Evolutionary conservation across 2,797 vertebrate genomes (phyloP), one percentile per base, ranked within the genome.

Genomic region (Babyrousa celebensis): DNA sequence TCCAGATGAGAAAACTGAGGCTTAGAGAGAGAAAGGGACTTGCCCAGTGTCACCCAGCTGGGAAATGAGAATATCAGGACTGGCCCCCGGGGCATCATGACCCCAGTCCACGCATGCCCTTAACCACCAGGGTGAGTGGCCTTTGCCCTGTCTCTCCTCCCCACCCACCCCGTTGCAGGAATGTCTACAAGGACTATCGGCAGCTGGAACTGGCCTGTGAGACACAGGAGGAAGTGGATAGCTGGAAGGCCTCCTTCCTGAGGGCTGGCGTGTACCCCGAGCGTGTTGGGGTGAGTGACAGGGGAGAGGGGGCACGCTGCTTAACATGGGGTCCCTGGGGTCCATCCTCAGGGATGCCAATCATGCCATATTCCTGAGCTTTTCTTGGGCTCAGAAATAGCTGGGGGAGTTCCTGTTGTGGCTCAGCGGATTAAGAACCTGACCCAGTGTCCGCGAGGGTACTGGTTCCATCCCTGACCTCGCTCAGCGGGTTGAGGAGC

Each of bases 171-270:
- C 92, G 23, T 29, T 84, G 58, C 98, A 99, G 99, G 98, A 99
- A 99, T 27, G 99, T 99, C 98, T 99, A 99, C 97, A 99, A 99
- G 98, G 99, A 99, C 97, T 99, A 99, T 96, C 98, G 99, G 97
- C 99, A 99, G 98, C 99, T 99, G 98, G 99, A 99, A 98, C 97
- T 99, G 98, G 99, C 99, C 94, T 99, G 99, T 58, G 99, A 99
- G 99, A 99, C 98, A 52, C 99, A 99, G 98, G 99, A 99, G 96
- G 99, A 99, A 43, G 98, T 99, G 18, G 99, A 99, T 29, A 99
- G 99, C 63, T 99, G 99, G 99, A 99, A 99, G 96, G 99, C 99
- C 52, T 99, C 99, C 43, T 99, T 99, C 98, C 99, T 99, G 96
- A 98, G 99, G 85, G 99, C 99, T 27, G 99, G 99, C 70, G 99